phyloP scores from a whole-genome alignment of 2,113 vertebrate genomes.

The Pelmatolapia mariae region DNA sequence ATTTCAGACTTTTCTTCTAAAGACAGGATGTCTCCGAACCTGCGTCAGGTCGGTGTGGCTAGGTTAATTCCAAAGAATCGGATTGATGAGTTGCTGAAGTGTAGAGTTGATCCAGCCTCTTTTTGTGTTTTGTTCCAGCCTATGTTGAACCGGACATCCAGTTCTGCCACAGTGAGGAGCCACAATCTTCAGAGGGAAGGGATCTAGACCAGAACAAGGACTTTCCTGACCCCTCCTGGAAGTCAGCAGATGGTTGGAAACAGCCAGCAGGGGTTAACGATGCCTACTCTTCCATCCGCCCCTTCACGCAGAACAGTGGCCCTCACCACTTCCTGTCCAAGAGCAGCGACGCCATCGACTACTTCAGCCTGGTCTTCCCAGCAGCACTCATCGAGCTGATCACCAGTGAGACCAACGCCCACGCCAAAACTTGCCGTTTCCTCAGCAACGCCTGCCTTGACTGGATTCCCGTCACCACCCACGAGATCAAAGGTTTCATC shows the following conservation, averaged over 20 bases:
- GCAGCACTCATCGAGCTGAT: slow-evolving; percentile 53
- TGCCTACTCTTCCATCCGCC: background rate
- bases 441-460: background rate
- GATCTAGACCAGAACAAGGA: slow-evolving; percentile 17
- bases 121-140: slow-evolving; percentile 35
- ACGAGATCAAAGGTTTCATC: slow-evolving; percentile 68
- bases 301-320: slow-evolving; percentile 50
- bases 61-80: background rate
- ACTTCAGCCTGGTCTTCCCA: slow-evolving; percentile 71
- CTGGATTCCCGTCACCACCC: slow-evolving; percentile 58
- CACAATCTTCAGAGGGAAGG: background rate
- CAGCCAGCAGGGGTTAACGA: background rate
- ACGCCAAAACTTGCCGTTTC: slow-evolving; percentile 35
- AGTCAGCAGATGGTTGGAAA: slow-evolving; percentile 39
- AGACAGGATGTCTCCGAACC: background rate
- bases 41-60: background rate
- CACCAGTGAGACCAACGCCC: slow-evolving; percentile 64
- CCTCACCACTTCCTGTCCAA: slow-evolving; percentile 44
- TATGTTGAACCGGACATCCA: slow-evolving; percentile 64
- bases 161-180: slow-evolving; percentile 36
- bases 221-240: slow-evolving; percentile 50
- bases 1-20: background rate
- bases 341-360: slow-evolving; percentile 69
- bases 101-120: background rate
- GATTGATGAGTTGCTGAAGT: background rate